These are phyloP conservation scores for Mesembrinibis cayennensis DNA, from an alignment of 2,113 vertebrate species.

Conservation along the genomic window DNA sequence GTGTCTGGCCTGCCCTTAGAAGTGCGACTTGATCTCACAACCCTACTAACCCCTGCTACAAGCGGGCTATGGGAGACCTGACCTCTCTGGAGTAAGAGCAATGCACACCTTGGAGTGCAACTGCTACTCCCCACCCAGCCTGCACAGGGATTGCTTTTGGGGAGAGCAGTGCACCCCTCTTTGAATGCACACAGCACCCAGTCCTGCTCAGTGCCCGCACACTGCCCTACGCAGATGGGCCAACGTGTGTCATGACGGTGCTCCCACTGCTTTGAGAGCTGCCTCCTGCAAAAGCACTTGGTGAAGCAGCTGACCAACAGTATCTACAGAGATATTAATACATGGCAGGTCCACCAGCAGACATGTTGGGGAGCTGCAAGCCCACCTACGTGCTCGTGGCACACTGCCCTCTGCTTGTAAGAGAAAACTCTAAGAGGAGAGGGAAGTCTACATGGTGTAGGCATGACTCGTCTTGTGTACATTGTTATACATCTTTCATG, in stretches of 20 bases:
- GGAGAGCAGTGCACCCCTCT: not conserved
- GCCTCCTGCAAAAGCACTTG: not conserved
- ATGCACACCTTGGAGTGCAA: not conserved
- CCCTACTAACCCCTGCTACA: not conserved
- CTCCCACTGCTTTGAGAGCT: not conserved
- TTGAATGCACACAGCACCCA: not conserved
- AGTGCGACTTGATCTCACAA: not conserved
- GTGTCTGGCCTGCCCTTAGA: not conserved
- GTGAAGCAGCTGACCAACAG: not conserved
- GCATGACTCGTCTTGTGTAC: not conserved
- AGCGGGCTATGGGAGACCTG: rapidly evolving
- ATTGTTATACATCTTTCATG: rapidly evolving
- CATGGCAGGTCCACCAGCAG: not conserved
- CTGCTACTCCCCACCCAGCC: not conserved
- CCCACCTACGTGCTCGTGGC: rapidly evolving
- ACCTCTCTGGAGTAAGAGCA: not conserved
- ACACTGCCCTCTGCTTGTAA: not conserved
- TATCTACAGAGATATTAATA: not conserved
- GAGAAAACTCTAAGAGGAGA: not conserved
- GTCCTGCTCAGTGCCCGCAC: not conserved
- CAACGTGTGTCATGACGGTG: rapidly evolving
- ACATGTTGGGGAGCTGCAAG: not conserved
- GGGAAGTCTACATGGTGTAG: not conserved
- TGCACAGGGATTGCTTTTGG: rapidly evolving
- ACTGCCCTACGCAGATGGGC: not conserved